Evolutionary conservation across 1,140 invertebrate species (phyloP).

Genomic region (Kradibia gibbosae): DNA sequence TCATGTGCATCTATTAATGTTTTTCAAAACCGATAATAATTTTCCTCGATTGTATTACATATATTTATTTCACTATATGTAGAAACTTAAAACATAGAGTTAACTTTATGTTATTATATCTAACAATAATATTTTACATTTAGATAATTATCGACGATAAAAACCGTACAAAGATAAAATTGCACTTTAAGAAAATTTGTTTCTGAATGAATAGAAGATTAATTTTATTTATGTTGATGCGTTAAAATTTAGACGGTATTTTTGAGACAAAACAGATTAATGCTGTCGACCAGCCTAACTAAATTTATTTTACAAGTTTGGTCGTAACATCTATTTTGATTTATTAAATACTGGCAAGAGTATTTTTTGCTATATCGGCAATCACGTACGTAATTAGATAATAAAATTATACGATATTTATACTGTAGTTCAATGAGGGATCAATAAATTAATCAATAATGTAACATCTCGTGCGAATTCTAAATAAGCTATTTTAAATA

Average conservation of each 20-base stretch:
- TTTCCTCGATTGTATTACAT: neutral
- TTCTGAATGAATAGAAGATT: neutral
- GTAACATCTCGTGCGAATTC: neutral
- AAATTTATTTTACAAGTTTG: neutral
- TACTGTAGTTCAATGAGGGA: neutral
- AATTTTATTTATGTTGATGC: neutral
- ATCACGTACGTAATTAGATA: neutral
- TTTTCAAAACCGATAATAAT: neutral
- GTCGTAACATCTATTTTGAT: neutral
- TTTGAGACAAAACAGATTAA: neutral
- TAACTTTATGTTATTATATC: no score
- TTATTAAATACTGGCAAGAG: neutral
- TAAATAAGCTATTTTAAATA: neutral
- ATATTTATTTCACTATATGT: no score
- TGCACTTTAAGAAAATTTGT: slow-evolving; percentile 11
- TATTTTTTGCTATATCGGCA: neutral
- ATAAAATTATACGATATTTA: no score
- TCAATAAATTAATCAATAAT: neutral
- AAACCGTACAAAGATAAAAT: slow-evolving; percentile 24
- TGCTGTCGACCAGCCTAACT: neutral
- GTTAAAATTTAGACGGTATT: neutral
- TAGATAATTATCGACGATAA: no score
- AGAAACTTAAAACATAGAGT: no score
- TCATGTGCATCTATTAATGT: neutral
- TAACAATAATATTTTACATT: no score